phyloP scores from a whole-genome alignment of 2,113 vertebrate genomes.

The Calcarius ornatus region DNA sequence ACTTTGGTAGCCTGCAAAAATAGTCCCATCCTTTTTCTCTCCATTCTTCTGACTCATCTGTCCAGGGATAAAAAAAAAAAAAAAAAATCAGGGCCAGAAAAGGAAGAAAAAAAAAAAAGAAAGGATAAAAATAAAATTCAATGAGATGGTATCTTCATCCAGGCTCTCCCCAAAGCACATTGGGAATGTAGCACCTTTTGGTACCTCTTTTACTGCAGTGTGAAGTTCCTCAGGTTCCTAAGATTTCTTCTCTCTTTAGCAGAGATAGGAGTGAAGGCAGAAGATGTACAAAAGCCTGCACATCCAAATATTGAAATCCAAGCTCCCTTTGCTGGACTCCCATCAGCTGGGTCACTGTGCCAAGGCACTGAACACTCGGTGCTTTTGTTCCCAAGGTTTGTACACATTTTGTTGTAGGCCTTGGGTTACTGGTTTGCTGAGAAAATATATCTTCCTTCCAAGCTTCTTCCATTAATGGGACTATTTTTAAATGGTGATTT shows the following conservation, averaged over 20 bases:
- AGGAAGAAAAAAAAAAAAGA: background rate
- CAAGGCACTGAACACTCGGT: background rate
- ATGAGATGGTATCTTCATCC: background rate
- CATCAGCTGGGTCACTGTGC: background rate
- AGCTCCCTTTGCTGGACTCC: background rate
- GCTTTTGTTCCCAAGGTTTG: background rate
- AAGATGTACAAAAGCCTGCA: background rate
- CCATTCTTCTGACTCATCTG: background rate
- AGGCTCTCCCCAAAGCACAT: background rate
- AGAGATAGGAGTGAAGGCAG: background rate
- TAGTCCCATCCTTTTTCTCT: background rate
- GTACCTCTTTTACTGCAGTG: background rate
- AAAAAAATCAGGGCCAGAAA: background rate
- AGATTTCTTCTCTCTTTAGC: background rate
- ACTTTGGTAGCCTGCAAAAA: background rate
- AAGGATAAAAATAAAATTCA: background rate
- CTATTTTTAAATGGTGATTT: background rate
- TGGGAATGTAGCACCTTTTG: background rate
- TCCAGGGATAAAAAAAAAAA: background rate
- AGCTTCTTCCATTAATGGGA: background rate
- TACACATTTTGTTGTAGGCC: conserved; percentile 7
- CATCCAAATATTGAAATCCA: conserved; percentile 7
- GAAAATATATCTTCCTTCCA: conserved; percentile 26
- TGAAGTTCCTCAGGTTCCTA: background rate
- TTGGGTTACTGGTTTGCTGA: conserved; percentile 6